Evolutionary conservation across 2,888 invertebrate genomes (phyloP).

Genomic region (Sphaerophoria rueppellii): DNA sequence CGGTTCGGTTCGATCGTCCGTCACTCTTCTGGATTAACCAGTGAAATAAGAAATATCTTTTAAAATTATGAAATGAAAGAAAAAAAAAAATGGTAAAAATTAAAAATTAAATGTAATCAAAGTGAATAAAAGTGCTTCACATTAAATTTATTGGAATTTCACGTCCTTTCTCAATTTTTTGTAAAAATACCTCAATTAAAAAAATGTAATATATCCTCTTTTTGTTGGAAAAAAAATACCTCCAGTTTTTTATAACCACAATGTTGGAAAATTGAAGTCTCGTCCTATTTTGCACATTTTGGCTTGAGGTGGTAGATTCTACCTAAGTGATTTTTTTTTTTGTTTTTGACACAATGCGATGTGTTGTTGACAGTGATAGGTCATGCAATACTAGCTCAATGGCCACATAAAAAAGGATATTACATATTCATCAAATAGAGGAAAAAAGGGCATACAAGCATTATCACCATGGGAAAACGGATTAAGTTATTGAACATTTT

Average conservation of each 20-base stretch:
- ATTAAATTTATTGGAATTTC: slow-evolving; percentile 30
- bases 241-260: slow-evolving; percentile 1
- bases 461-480: neutral
- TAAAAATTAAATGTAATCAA: slow-evolving; percentile 2
- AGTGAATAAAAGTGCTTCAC: slow-evolving; percentile 50
- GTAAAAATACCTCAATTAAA: slow-evolving; percentile 20
- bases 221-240: slow-evolving; percentile 20
- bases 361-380: slow-evolving; percentile 24
- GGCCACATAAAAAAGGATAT: slow-evolving; percentile 18
- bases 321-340: slow-evolving; percentile 7
- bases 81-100: slow-evolving; percentile 38
- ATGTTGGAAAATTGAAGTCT: neutral
- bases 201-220: slow-evolving; percentile 44
- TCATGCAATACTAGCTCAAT: slow-evolving; percentile 15
- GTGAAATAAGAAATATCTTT: slow-evolving; percentile 25
- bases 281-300: slow-evolving; percentile 24
- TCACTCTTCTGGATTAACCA: slow-evolving; percentile 48
- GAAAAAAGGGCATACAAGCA: neutral
- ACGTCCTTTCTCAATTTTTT: slow-evolving; percentile 43
- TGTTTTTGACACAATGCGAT: slow-evolving; percentile 22
- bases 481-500: slow-evolving; percentile 22
- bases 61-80: slow-evolving; percentile 23
- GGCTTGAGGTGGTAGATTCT: slow-evolving; percentile 37
- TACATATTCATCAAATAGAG: slow-evolving; percentile 7
- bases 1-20: slow-evolving; percentile 41